These are phyloP conservation scores for Enteromius anoplus DNA, from an alignment of 2,797 vertebrate genomes.

Conservation along the genomic window DNA sequence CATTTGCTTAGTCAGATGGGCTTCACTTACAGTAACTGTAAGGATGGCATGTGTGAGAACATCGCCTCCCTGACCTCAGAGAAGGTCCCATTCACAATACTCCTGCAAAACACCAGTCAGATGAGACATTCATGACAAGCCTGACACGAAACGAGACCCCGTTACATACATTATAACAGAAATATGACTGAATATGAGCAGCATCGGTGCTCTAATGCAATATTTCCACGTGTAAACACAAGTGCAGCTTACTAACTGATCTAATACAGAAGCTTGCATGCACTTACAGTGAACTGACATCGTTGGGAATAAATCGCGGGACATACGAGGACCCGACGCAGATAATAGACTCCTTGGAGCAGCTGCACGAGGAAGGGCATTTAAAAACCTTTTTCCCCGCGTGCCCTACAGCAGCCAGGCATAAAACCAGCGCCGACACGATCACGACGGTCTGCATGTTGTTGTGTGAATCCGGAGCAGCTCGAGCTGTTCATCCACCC, in stretches of 20 bases:
- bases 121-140: not conserved
- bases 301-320: conserved; percentile 83
- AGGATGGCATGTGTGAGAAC: conserved; percentile 93
- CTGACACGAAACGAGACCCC: not conserved
- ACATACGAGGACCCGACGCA: conserved; percentile 89
- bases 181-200: not conserved
- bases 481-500: conserved; percentile 69
- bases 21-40: conserved; percentile 94
- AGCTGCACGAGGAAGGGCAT: conserved; percentile 91
- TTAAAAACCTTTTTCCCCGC: conserved; percentile 76
- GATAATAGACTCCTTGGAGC: conserved; percentile 93
- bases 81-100: conserved; percentile 96
- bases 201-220: not conserved
- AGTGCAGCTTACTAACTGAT: not conserved
- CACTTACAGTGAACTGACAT: conserved; percentile 93
- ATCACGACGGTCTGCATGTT: conserved; percentile 76
- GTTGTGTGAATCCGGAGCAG: conserved; percentile 64
- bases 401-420: conserved; percentile 72
- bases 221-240: not conserved
- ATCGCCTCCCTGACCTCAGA: conserved; percentile 94
- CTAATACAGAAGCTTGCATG: not conserved
- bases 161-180: not conserved
- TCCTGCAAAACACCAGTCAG: conserved; percentile 76
- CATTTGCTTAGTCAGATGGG: not conserved
- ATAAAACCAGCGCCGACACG: conserved; percentile 72